Evolutionary conservation across 2,113 vertebrate genomes (phyloP), one percentile per base, ranked within the genome.

Genomic region (Salminus brasiliensis): DNA sequence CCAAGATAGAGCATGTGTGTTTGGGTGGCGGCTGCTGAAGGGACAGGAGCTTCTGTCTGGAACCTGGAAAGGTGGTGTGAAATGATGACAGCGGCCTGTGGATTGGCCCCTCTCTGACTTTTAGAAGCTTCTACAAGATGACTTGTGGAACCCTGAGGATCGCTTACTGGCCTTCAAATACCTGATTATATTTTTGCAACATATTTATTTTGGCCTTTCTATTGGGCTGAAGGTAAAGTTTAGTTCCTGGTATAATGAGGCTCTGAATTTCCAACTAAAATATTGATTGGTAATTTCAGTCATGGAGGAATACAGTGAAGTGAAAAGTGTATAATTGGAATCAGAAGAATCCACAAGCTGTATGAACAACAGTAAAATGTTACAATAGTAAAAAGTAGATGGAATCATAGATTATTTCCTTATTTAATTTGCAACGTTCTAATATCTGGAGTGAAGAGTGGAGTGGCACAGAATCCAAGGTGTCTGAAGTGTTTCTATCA

Each of bases 31-130:
- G 76, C 39, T 59, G 72, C 30, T 39, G 12, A 18, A 41, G 21
- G 16, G 59, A 49, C 43, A 12, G 39, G 30, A 39, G 16, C 45
- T 60, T 39, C 53, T 36, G 30, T 67, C 52, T 76, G 68, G 53
- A 76, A 74, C 79, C 69, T 84, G 45, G 74, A 70, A 71, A 47
- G 21, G 6, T 25, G 9, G 34, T 73, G 78, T 55, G 74, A 81
- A 81, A 79, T 2, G 18, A 67, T 66, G 39, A 52, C 60, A 79
- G 39, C 8, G 43, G 52, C 13, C 52, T 66, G 32, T 45, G 63
- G 75, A 41, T 29, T 75, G 52, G 57, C 67, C 60, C 21, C 45
- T 12, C 15, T 49, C 3, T 27, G 21, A 67, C 39, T 47, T 59
- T 12, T 18, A 13, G n/a, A 34, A 29, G 11, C 29, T 30, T 53